Evolutionary conservation across 2,888 invertebrate genomes (phyloP).

Genomic region (Plagodis dolabraria): DNA sequence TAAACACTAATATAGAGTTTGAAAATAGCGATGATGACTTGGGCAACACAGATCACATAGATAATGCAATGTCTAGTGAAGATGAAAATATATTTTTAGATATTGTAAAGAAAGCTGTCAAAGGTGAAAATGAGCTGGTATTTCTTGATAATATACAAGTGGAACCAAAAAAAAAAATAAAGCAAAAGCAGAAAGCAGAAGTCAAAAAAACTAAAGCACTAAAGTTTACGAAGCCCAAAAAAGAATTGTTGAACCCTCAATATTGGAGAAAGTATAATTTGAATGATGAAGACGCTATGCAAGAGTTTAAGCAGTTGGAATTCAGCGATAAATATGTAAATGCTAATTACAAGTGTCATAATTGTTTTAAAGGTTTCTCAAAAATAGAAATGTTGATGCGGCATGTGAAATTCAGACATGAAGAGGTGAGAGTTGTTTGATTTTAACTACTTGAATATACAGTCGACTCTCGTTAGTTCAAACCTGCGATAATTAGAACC

Average conservation of each 20-base stretch:
- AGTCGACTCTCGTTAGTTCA: too few species aligned
- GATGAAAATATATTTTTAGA: conserved; percentile 39
- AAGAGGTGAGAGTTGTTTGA: conserved; percentile 53
- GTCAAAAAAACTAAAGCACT: conserved; percentile 16
- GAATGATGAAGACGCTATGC: conserved; percentile 64
- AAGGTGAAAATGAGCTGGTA: conserved; percentile 34
- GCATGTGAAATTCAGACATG: conserved; percentile 63
- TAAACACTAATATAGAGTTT: background rate
- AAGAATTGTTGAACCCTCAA: conserved; percentile 51
- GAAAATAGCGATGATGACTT: conserved; percentile 2
- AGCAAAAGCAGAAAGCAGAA: conserved; percentile 13
- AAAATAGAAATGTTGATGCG: conserved; percentile 67
- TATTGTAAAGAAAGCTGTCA: conserved; percentile 37
- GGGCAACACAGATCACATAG: conserved; percentile 12
- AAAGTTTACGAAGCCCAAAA: conserved; percentile 42
- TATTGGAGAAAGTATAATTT: conserved; percentile 63
- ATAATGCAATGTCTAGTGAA: conserved; percentile 26
- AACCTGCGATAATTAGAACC: too few species aligned
- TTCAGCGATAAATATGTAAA: conserved; percentile 57
- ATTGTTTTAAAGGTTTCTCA: conserved; percentile 70
- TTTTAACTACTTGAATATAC: background rate
- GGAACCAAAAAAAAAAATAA: conserved; percentile 15
- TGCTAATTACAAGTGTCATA: conserved; percentile 63
- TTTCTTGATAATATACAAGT: conserved; percentile 31
- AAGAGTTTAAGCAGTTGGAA: conserved; percentile 56